phyloP scores from a whole-genome alignment of 2,797 vertebrate species.

The Eulemur mongoz region DNA sequence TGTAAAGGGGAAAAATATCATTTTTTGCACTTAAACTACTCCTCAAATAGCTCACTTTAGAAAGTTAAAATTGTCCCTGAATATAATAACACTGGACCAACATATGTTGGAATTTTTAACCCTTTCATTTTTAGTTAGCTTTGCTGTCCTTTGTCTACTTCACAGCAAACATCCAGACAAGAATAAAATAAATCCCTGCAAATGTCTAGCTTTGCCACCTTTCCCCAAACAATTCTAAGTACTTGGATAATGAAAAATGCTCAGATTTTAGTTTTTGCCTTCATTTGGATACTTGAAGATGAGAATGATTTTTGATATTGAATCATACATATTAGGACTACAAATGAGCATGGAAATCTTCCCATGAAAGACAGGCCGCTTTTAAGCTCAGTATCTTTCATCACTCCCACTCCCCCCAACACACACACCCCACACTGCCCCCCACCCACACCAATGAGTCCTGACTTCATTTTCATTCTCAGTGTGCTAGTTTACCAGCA shows the following conservation, averaged over 20 bases:
- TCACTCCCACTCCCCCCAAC: not conserved
- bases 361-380: not conserved
- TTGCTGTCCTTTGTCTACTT: not conserved
- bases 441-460: not conserved
- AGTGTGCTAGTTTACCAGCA: not conserved
- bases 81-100: not conserved
- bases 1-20: slow-evolving; percentile 44
- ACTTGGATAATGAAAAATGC: not conserved
- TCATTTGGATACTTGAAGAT: not conserved
- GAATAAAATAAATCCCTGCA: not conserved
- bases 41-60: slow-evolving; percentile 56
- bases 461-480: slow-evolving; percentile 31
- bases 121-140: slow-evolving; percentile 19
- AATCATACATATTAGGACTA: not conserved
- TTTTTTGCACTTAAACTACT: slow-evolving; percentile 57
- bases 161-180: not conserved
- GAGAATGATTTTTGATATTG: not conserved
- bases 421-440: not conserved
- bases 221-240: not conserved
- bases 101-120: slow-evolving; percentile 48
- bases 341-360: not conserved
- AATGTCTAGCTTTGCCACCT: not conserved
- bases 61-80: slow-evolving; percentile 52
- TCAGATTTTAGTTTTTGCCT: not conserved
- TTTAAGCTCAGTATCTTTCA: not conserved